Conservation (phyloP, 2,888 invertebrate genomes). For the Drosophila lacicola region DNA sequence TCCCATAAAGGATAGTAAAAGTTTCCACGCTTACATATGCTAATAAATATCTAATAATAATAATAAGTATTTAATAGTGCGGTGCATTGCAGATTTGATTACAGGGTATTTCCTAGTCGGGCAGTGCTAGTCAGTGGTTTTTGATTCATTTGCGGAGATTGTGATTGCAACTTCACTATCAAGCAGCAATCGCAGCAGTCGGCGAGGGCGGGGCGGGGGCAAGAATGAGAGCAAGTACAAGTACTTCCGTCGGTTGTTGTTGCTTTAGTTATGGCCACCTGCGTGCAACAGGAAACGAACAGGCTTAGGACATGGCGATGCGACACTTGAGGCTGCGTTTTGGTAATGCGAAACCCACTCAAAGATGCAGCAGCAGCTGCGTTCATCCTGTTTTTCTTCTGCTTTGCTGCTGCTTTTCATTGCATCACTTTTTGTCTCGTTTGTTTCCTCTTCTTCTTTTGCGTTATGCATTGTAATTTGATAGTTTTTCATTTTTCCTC, state of each 20-base stretch:
- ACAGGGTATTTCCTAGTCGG: slow-evolving; percentile 13
- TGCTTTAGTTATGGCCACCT: slow-evolving; percentile 36
- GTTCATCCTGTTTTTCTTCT: slow-evolving; percentile 20
- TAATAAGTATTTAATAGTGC: too few relatives aligned
- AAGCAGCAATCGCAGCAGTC: too few relatives aligned
- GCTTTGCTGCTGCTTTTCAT: slow-evolving; percentile 25
- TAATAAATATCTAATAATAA: background rate
- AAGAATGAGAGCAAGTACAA: slow-evolving; percentile 26
- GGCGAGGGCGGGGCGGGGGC: background rate
- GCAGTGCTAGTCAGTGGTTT: background rate
- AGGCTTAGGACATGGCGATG: slow-evolving; percentile 20
- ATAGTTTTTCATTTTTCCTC: slow-evolving; percentile 54
- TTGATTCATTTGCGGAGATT: slow-evolving; percentile 23
- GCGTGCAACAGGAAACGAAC: slow-evolving; percentile 45
- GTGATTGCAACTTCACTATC: slow-evolving; percentile 9
- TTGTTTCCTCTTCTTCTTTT: slow-evolving; percentile 37
- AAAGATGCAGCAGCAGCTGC: slow-evolving; percentile 41
- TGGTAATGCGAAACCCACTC: slow-evolving; percentile 52
- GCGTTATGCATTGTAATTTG: slow-evolving; percentile 52
- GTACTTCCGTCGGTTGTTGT: slow-evolving; percentile 36
- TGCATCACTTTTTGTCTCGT: slow-evolving; percentile 50
- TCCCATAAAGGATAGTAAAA: background rate
- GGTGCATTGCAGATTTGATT: too few relatives aligned
- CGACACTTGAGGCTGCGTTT: slow-evolving; percentile 43
- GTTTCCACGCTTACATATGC: background rate